Conservation (phyloP, 2,113 vertebrate species). For the Percopsis transmontana region DNA sequence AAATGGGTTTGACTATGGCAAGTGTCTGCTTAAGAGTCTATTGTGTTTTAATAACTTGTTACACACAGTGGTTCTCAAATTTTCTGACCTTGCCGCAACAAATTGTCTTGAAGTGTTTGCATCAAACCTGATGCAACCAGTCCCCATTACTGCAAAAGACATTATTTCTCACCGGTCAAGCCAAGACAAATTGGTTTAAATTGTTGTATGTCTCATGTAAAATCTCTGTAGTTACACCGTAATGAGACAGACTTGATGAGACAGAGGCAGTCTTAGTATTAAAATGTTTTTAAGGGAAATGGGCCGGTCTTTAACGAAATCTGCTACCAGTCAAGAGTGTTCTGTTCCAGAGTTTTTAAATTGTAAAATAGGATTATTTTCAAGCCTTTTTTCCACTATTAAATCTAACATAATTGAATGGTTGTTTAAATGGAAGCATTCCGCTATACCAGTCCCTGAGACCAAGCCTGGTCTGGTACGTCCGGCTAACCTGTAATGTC, state of each 20-base stretch:
- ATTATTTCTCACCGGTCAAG: neutral
- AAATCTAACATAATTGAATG: slow-evolving; percentile 52
- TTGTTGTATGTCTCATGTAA: no score
- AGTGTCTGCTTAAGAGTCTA: no score
- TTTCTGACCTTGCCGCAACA: no score
- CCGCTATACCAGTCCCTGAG: slow-evolving; percentile 3
- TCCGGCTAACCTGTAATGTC: slow-evolving; percentile 55
- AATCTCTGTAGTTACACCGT: no score
- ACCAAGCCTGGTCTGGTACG: slow-evolving; percentile 29
- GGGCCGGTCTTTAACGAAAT: neutral
- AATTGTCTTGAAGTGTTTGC: no score
- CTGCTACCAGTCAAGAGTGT: slow-evolving; percentile 15
- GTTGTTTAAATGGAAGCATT: slow-evolving; percentile 49
- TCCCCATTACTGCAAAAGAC: neutral
- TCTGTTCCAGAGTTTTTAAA: slow-evolving; percentile 32
- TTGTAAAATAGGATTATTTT: slow-evolving; percentile 27
- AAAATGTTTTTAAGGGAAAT: neutral
- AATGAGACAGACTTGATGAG: neutral
- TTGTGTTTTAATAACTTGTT: no score
- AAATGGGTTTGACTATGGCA: no score
- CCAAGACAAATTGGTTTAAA: no score
- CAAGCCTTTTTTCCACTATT: slow-evolving; percentile 56
- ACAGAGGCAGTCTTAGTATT: neutral
- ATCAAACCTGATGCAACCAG: neutral
- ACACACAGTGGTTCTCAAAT: no score